A percentile compares a stretch with the other conserved stretches of the same genome.
Evolutionary conservation across 2,797 vertebrate species (phyloP).

Genomic region (Gymnopithys bicolor): DNA sequence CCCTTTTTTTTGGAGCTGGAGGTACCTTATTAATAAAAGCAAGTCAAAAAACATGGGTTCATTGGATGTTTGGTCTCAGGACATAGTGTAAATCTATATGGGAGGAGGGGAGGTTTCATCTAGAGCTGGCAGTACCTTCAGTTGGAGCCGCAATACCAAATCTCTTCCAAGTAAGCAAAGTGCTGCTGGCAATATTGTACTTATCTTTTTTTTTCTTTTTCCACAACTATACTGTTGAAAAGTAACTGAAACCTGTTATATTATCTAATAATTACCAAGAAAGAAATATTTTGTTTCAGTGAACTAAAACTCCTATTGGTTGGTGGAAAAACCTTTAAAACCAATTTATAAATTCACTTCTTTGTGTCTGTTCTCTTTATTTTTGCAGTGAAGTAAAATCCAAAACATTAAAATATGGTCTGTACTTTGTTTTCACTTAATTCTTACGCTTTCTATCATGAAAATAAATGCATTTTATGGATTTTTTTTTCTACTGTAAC

Average conservation of each 20-base stretch:
- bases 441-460: background rate
- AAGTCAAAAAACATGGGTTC: background rate
- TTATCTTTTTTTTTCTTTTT: background rate
- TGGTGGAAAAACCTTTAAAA: background rate
- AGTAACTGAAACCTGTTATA: background rate
- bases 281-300: background rate
- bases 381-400: background rate
- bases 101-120: background rate
- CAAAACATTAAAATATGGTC: background rate
- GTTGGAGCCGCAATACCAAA: background rate
- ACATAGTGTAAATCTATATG: background rate
- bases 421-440: background rate
- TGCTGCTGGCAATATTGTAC: background rate
- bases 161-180: background rate
- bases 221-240: background rate
- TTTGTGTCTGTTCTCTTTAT: background rate
- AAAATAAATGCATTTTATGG: background rate
- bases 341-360: background rate
- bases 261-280: background rate
- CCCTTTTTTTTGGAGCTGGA: background rate
- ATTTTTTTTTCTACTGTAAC: background rate
- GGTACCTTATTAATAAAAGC: background rate
- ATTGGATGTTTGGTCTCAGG: background rate
- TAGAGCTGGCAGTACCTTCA: background rate
- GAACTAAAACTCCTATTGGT: background rate